phyloP scores from a whole-genome alignment of 2,797 vertebrate species.

The Manis crassicaudata region DNA sequence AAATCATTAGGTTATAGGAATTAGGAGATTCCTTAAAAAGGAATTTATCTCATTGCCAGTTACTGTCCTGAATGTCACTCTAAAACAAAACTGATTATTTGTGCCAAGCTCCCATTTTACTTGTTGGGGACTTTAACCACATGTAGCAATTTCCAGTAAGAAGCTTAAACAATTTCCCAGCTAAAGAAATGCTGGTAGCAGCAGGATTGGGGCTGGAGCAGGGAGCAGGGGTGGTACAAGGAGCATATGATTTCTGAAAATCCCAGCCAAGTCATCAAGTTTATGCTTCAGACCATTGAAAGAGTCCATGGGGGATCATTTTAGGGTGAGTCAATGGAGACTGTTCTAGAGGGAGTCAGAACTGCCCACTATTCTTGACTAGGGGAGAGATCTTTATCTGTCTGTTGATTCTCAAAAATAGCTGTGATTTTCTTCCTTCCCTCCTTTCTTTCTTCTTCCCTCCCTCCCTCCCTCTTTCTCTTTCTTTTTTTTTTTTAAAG shows the following conservation, averaged over 20 bases:
- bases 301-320: background rate
- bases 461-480: too few species aligned
- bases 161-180: slow-evolving; percentile 60
- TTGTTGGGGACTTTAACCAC: slow-evolving; percentile 64
- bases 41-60: background rate
- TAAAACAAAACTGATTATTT: slow-evolving; percentile 30
- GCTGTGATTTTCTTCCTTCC: background rate
- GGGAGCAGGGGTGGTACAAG: too few species aligned
- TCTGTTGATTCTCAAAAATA: background rate
- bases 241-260: background rate
- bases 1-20: background rate
- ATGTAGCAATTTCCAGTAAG: slow-evolving; percentile 67
- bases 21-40: slow-evolving; percentile 9
- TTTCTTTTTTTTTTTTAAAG: background rate
- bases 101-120: slow-evolving; percentile 56
- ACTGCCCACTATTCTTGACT: background rate
- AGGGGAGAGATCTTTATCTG: background rate
- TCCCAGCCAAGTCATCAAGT: background rate
- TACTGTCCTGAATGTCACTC: background rate
- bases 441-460: too few species aligned
- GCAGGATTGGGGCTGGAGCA: too few species aligned
- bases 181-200: background rate
- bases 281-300: background rate
- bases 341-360: background rate
- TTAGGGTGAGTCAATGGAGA: background rate